phyloP scores from a whole-genome alignment of 2,888 invertebrate species.

The Alitta virens region DNA sequence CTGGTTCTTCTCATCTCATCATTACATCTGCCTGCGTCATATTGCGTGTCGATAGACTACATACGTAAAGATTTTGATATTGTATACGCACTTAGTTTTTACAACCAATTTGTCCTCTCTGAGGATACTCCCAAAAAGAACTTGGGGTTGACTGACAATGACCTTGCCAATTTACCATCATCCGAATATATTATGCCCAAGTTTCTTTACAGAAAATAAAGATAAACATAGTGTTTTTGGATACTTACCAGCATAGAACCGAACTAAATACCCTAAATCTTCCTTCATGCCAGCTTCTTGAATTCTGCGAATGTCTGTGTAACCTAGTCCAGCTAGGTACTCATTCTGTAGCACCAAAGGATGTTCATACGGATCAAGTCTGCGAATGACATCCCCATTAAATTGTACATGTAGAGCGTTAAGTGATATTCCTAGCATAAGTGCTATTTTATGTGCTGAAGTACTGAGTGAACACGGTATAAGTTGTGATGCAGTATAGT shows the following conservation, averaged over 20 bases:
- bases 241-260: conserved; percentile 55
- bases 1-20: too few relatives aligned
- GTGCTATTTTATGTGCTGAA: conserved; percentile 51
- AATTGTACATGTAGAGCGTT: conserved; percentile 55
- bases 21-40: too few relatives aligned
- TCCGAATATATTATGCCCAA: too few relatives aligned
- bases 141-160: too few relatives aligned
- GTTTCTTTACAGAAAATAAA: too few relatives aligned
- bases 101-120: too few relatives aligned
- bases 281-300: conserved; percentile 53
- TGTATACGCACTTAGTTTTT: too few relatives aligned
- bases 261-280: conserved; percentile 52
- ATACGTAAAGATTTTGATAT: too few relatives aligned
- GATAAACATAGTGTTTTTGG: neutral
- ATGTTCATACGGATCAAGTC: conserved; percentile 54
- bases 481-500: conserved; percentile 39
- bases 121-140: too few relatives aligned
- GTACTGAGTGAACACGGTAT: conserved; percentile 54
- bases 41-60: too few relatives aligned
- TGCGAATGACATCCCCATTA: conserved; percentile 53
- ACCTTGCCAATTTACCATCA: too few relatives aligned
- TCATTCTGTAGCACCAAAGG: conserved; percentile 58
- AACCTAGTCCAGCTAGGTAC: conserved; percentile 54
- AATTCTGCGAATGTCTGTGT: conserved; percentile 44
- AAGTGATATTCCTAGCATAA: conserved; percentile 46